A percentile compares a stretch with the other conserved stretches of the same genome.
Evolutionary conservation across 2,797 vertebrate species (phyloP).

Genomic region (Acomys russatus): DNA sequence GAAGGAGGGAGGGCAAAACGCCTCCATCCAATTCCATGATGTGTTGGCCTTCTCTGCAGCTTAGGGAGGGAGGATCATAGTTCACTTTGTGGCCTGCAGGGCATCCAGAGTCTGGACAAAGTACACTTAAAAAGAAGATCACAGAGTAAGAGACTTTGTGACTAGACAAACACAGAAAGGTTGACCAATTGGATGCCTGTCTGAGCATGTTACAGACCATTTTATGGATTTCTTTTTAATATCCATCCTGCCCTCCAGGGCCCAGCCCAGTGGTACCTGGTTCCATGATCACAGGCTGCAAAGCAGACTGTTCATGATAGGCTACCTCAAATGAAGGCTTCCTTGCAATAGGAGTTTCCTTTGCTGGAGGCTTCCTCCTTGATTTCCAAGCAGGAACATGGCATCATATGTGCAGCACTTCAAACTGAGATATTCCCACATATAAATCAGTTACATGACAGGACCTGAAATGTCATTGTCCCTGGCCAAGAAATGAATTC

Average conservation of each 20-base stretch:
- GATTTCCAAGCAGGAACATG: background rate
- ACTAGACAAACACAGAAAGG: conserved; percentile 35
- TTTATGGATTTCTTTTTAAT: conserved; percentile 53
- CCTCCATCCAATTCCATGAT: background rate
- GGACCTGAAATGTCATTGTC: conserved; percentile 37
- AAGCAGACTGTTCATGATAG: background rate
- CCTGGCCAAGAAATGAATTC: conserved; percentile 63
- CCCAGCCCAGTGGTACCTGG: background rate
- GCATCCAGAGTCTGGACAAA: background rate
- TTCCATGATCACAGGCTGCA: background rate
- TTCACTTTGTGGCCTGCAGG: background rate
- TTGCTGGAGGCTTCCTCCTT: conserved; percentile 57
- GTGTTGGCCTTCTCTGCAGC: background rate
- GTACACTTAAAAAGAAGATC: background rate
- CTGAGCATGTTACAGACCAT: background rate
- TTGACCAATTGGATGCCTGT: background rate
- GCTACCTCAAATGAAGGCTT: background rate
- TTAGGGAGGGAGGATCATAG: background rate
- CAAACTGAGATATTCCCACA: conserved; percentile 34
- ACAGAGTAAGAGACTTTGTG: background rate
- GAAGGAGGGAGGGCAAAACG: background rate
- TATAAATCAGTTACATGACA: conserved; percentile 47
- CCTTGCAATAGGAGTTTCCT: conserved; percentile 57
- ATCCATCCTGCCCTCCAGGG: background rate
- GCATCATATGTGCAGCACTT: conserved; percentile 45